Percentiles rank a stretch among this genome's conserved stretches.
Evolutionary conservation across 2,113 vertebrate genomes (phyloP).

Genomic region (Sigmodon hispidus): DNA sequence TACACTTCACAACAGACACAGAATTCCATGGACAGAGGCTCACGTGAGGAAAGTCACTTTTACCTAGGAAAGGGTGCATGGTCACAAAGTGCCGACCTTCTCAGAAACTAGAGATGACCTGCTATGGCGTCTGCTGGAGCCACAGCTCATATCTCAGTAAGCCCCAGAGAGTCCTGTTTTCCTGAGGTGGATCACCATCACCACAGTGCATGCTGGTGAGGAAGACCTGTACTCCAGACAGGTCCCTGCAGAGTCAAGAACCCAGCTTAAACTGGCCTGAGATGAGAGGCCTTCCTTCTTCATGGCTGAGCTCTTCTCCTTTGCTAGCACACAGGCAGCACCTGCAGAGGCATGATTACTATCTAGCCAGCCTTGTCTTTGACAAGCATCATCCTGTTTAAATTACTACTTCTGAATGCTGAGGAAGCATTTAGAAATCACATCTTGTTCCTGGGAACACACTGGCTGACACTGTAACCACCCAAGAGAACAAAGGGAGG

Average conservation of each 20-base stretch:
- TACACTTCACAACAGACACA: rapidly evolving
- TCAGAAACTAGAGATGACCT: no score
- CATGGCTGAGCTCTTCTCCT: no score
- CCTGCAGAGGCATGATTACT: rapidly evolving
- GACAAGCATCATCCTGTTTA: neutral
- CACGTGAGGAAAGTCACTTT: neutral
- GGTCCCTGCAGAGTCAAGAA: neutral
- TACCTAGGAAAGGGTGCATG: rapidly evolving
- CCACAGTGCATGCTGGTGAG: neutral
- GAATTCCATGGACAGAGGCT: neutral
- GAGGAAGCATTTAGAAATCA: neutral
- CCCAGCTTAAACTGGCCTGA: neutral
- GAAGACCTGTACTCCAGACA: neutral
- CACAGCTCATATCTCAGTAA: neutral
- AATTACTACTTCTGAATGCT: rapidly evolving
- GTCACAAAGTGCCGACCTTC: rapidly evolving
- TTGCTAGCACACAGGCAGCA: rapidly evolving
- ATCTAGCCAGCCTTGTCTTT: rapidly evolving
- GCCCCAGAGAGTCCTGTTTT: no score
- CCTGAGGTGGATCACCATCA: neutral
- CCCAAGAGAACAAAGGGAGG: rapidly evolving
- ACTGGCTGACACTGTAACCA: neutral
- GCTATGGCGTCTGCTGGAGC: neutral
- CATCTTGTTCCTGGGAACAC: rapidly evolving
- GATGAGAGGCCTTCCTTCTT: neutral